A percentile compares a stretch with the other conserved stretches of the same genome.
These are phyloP conservation scores for Leptinotarsa peninsularis DNA, from an alignment of 2,888 invertebrate species.

Conservation along the genomic window DNA sequence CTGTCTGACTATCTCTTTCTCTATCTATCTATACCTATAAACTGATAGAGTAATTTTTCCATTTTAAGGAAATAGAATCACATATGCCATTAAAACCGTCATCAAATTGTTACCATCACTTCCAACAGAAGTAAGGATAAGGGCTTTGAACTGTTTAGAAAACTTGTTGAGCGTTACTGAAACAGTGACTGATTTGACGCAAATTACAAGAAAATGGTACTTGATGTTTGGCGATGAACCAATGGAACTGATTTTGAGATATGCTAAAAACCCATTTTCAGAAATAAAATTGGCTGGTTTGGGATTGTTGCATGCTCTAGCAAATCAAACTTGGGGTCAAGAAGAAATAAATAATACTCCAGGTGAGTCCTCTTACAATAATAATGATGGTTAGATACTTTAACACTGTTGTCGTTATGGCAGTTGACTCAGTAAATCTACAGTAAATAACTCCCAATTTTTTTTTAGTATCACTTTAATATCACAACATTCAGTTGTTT, in stretches of 20 bases:
- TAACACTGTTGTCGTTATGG: no score
- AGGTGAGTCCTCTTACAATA: conserved; percentile 65
- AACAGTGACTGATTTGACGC: conserved; percentile 64
- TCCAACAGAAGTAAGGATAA: conserved; percentile 75
- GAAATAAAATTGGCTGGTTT: conserved; percentile 81
- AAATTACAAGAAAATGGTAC: conserved; percentile 75
- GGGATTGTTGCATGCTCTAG: conserved; percentile 74
- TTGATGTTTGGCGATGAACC: conserved; percentile 68
- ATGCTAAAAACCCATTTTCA: conserved; percentile 80
- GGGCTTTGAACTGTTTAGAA: conserved; percentile 75
- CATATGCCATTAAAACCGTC: conserved; percentile 72
- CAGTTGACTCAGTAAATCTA: no score
- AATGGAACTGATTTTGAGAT: conserved; percentile 70
- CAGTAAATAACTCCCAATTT: no score
- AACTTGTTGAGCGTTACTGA: conserved; percentile 68
- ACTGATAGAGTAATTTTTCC: background rate
- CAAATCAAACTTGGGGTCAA: conserved; percentile 84
- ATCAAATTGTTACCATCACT: conserved; percentile 71
- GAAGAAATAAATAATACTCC: conserved; percentile 77
- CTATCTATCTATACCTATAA: background rate
- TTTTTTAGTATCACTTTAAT: no score
- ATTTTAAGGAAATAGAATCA: conserved; percentile 67
- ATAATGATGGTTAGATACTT: background rate
- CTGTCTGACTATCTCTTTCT: background rate
- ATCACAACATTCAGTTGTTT: no score